Evolutionary conservation across 2,113 vertebrate species (phyloP).

Genomic region (Phasianus colchicus): DNA sequence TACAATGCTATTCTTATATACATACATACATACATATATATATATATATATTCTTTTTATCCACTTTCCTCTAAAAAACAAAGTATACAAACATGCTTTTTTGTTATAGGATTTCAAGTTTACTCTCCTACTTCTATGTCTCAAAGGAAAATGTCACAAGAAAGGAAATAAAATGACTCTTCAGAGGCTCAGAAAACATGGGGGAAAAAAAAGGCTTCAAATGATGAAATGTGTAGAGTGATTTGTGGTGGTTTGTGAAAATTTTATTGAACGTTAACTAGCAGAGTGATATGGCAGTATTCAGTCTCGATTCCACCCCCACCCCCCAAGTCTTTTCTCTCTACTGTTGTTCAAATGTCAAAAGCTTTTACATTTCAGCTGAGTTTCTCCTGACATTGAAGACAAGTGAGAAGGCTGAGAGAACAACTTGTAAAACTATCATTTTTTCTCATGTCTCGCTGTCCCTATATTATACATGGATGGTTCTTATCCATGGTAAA

Average conservation of each 20-base stretch:
- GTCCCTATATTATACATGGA: background rate
- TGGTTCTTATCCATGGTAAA: background rate
- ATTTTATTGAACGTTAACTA: conserved; percentile 66
- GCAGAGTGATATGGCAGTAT: background rate
- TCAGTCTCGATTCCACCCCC: background rate
- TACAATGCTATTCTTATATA: background rate
- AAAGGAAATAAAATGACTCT: conserved; percentile 70
- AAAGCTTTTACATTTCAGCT: conserved; percentile 42
- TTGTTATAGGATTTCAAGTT: conserved; percentile 59
- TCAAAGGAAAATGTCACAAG: conserved; percentile 63
- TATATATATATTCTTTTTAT: background rate
- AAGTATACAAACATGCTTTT: conserved; percentile 48
- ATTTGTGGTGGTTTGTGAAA: conserved; percentile 66
- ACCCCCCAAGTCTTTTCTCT: background rate
- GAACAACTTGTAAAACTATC: background rate
- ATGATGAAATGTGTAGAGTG: conserved; percentile 59
- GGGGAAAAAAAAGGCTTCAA: conserved; percentile 69
- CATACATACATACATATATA: background rate
- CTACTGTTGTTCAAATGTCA: conserved; percentile 26
- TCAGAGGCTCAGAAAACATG: conserved; percentile 62
- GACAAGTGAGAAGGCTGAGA: conserved; percentile 29
- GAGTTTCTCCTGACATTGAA: conserved; percentile 46
- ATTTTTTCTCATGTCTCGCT: background rate
- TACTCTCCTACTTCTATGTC: conserved; percentile 52
- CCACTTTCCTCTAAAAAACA: conserved; percentile 7